A percentile compares a stretch with the other conserved stretches of the same genome.
phyloP scores from a whole-genome alignment of 2,888 invertebrate genomes.

The Ophioninae sp. region DNA sequence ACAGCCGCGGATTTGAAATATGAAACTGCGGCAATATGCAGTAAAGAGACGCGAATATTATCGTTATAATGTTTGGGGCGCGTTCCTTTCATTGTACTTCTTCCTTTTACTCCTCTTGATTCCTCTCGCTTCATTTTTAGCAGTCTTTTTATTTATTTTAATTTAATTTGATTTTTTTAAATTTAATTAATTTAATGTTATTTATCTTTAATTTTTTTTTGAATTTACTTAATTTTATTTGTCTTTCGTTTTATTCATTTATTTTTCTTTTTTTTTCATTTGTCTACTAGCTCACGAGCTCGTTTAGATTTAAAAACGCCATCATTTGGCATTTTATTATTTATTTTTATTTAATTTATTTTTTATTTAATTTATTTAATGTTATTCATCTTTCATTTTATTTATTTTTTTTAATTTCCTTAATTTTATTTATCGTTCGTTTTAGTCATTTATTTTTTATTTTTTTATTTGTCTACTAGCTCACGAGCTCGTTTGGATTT shows the following conservation, averaged over 20 bases:
- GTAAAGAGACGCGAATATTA: constrained; percentile 67
- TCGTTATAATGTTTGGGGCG: constrained; percentile 62
- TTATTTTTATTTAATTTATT: no score
- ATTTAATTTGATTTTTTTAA: not conserved
- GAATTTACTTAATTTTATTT: no score
- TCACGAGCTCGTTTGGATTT: constrained; percentile 22
- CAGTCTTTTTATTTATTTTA: not conserved
- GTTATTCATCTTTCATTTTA: constrained; percentile 66
- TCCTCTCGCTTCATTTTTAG: constrained; percentile 5
- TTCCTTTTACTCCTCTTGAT: not conserved
- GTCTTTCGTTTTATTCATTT: not conserved
- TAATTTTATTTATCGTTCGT: constrained; percentile 64
- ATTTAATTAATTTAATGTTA: constrained; percentile 27
- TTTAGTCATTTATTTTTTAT: constrained; percentile 36
- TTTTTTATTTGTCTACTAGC: constrained; percentile 63
- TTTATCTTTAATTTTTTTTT: constrained; percentile 63
- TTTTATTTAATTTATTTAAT: not conserved
- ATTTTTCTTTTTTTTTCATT: constrained; percentile 52
- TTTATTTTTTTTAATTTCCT: not conserved
- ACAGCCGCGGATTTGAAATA: constrained; percentile 63
- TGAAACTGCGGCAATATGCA: constrained; percentile 72
- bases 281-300: constrained; percentile 61
- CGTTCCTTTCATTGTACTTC: constrained; percentile 48
- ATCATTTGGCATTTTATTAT: no score
- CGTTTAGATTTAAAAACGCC: not conserved